These are phyloP conservation scores for Scaptodrosophila latifasciaeformis DNA, from an alignment of 2,888 invertebrate genomes.

Conservation along the genomic window DNA sequence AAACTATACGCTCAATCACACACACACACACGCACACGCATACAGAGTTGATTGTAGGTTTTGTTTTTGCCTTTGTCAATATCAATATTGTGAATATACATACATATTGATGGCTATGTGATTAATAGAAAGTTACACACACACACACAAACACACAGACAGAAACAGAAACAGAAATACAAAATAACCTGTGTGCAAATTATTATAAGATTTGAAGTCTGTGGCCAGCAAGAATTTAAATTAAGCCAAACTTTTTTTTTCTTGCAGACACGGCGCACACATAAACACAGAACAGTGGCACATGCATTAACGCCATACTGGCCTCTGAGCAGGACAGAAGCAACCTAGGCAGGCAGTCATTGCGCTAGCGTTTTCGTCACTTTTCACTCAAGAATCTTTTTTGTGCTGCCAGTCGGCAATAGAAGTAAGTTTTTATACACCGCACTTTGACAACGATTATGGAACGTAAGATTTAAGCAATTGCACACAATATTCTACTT, in stretches of 20 bases:
- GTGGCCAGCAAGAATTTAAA: conserved; percentile 41
- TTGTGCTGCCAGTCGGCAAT: no score
- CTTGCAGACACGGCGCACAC: conserved; percentile 11
- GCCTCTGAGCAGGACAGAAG: conserved; percentile 22
- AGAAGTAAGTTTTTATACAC: background rate
- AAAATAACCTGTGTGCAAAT: no score
- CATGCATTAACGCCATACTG: conserved; percentile 10
- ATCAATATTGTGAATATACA: no score
- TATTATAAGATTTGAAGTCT: no score
- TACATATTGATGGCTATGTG: no score
- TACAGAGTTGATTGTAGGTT: no score
- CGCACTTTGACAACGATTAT: background rate
- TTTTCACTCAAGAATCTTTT: conserved; percentile 68
- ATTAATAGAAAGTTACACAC: no score
- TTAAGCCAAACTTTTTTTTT: conserved; percentile 35
- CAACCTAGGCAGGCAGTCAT: conserved; percentile 27
- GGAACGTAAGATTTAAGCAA: background rate
- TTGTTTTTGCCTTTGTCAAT: no score
- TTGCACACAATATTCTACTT: no score
- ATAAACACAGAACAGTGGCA: conserved; percentile 25
- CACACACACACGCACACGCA: no score
- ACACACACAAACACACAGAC: no score
- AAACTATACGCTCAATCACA: conserved; percentile 14
- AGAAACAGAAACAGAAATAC: no score
- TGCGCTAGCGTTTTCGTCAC: conserved; percentile 47